These are phyloP conservation scores for Lichenostomus cassidix DNA, from an alignment of 2,113 vertebrate species.

Conservation along the genomic window DNA sequence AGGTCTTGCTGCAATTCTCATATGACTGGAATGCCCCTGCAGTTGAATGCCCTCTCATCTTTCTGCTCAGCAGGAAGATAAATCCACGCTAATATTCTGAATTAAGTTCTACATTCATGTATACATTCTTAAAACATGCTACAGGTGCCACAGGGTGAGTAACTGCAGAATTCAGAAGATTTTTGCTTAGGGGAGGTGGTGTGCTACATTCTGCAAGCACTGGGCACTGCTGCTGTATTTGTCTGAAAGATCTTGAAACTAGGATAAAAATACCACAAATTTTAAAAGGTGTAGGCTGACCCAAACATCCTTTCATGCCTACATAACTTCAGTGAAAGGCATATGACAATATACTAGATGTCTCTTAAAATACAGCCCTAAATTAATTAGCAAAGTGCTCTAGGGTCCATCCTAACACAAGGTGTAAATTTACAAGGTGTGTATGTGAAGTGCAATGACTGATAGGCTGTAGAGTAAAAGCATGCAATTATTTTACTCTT, in stretches of 20 bases:
- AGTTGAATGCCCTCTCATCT: background rate
- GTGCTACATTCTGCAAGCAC: background rate
- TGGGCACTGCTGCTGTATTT: rapidly evolving
- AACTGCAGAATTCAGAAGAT: background rate
- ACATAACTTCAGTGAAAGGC: rapidly evolving
- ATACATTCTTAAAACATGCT: background rate
- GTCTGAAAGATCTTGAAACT: background rate
- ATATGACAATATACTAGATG: background rate
- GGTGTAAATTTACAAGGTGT: background rate
- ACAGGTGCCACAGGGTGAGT: background rate
- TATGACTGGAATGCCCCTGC: background rate
- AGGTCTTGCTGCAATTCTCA: background rate
- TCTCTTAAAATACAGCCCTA: background rate
- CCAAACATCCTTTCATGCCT: background rate
- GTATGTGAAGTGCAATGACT: background rate
- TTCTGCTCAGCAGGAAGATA: background rate
- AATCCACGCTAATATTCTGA: background rate
- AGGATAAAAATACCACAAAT: background rate
- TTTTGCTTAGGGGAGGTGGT: background rate
- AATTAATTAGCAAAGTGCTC: background rate
- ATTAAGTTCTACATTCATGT: background rate
- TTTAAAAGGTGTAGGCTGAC: background rate
- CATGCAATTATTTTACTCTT: background rate
- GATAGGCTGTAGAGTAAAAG: background rate
- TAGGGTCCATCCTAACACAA: background rate